Evolutionary conservation across 2,888 invertebrate genomes (phyloP).

Genomic region (Catocala sponsa): DNA sequence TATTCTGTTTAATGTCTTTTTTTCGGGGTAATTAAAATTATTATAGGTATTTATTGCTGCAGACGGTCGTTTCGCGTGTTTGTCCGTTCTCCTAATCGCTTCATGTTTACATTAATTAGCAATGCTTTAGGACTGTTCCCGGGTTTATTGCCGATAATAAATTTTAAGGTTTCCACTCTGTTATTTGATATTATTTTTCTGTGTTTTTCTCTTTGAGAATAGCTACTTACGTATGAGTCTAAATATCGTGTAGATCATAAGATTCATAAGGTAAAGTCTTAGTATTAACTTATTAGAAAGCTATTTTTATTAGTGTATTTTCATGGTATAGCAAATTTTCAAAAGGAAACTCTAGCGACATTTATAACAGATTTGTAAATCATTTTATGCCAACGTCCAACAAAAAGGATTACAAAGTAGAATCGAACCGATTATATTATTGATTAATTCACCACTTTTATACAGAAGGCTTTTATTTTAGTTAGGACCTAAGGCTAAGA

Average conservation of each 20-base stretch:
- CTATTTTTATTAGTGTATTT: too few relatives aligned
- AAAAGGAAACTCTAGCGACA: too few relatives aligned
- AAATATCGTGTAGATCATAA: not conserved
- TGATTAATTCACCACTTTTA: too few relatives aligned
- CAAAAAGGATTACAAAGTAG: too few relatives aligned
- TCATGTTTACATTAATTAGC: slow-evolving; percentile 87
- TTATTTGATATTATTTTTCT: slow-evolving; percentile 44
- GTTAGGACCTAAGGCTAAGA: too few relatives aligned
- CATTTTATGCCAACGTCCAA: too few relatives aligned
- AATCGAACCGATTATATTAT: too few relatives aligned
- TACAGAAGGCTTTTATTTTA: too few relatives aligned
- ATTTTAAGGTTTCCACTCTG: slow-evolving; percentile 69
- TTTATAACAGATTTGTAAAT: too few relatives aligned
- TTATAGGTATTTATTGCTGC: slow-evolving; percentile 86
- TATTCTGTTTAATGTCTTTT: slow-evolving; percentile 82
- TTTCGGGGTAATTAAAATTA: slow-evolving; percentile 85
- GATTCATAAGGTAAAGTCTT: not conserved
- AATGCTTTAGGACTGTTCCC: slow-evolving; percentile 82
- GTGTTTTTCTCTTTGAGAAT: slow-evolving; percentile 4
- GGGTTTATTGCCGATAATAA: slow-evolving; percentile 83
- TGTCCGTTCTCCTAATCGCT: slow-evolving; percentile 83
- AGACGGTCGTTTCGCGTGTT: slow-evolving; percentile 81
- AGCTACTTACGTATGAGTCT: not conserved
- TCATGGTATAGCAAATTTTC: too few relatives aligned
- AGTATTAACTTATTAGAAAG: too few relatives aligned